These are phyloP conservation scores for Polylopha cassiicola DNA, from an alignment of 2,888 invertebrate species.

Conservation along the genomic window DNA sequence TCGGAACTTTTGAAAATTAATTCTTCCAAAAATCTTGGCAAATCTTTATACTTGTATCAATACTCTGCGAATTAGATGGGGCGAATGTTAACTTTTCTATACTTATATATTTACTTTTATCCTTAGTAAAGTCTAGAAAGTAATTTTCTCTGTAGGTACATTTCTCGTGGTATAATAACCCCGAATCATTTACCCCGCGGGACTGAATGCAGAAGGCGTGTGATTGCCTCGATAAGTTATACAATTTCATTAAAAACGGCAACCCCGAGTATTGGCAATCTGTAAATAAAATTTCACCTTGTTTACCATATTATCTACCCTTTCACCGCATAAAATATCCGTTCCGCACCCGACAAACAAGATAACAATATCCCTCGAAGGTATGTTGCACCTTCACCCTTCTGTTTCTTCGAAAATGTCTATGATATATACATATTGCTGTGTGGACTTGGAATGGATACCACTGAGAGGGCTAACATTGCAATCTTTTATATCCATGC, in stretches of 20 bases:
- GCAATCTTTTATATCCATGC: too few species aligned
- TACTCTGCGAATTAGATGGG: too few species aligned
- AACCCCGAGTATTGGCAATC: slow-evolving; percentile 16
- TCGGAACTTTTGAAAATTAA: slow-evolving; percentile 15
- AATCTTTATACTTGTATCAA: too few species aligned
- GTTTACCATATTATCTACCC: slow-evolving; percentile 42
- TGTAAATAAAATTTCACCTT: slow-evolving; percentile 17
- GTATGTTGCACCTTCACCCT: slow-evolving; percentile 32
- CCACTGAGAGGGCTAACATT: not conserved
- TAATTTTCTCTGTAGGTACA: too few species aligned
- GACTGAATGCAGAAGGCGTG: slow-evolving; percentile 12
- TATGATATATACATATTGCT: slow-evolving; percentile 22
- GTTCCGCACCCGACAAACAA: slow-evolving; percentile 31
- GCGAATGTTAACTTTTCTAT: too few species aligned
- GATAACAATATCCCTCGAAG: slow-evolving; percentile 37
- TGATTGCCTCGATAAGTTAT: slow-evolving; percentile 9
- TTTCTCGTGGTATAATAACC: too few species aligned
- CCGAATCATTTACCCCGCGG: slow-evolving; percentile 4
- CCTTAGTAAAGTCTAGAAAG: too few species aligned
- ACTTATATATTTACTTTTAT: too few species aligned
- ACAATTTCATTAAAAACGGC: slow-evolving; percentile 19
- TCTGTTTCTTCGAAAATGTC: slow-evolving; percentile 28
- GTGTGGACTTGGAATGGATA: not conserved
- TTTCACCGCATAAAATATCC: slow-evolving; percentile 38
- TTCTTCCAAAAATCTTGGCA: slow-evolving; percentile 13